Percentiles rank a stretch among this genome's conserved stretches.
Conservation (phyloP, 2,888 invertebrate genomes). For the Timema podura region DNA sequence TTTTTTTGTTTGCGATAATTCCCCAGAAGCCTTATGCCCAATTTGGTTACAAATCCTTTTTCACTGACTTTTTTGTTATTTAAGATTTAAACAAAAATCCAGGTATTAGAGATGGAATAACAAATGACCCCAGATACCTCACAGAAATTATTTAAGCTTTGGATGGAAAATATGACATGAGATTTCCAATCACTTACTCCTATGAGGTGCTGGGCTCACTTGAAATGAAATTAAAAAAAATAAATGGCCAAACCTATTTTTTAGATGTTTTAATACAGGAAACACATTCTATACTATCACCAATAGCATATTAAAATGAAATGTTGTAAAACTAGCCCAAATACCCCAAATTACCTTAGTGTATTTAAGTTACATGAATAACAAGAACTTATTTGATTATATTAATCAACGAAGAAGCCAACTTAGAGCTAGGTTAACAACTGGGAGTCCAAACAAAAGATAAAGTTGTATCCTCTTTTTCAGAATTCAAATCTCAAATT, state of each 20-base stretch:
- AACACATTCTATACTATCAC: not conserved
- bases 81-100: not conserved
- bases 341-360: slow-evolving; percentile 3
- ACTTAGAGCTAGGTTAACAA: no score
- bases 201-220: not conserved
- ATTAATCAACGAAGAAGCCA: no score
- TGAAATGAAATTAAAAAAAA: not conserved
- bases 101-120: not conserved
- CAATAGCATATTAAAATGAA: not conserved
- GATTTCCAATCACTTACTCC: not conserved
- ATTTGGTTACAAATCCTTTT: not conserved
- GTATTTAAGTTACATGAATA: no score
- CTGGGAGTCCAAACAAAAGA: no score
- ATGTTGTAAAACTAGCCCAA: not conserved
- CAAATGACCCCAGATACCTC: not conserved
- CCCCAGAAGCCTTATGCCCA: not conserved
- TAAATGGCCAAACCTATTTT: not conserved
- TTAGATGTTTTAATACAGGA: not conserved
- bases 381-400: no score
- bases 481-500: no score
- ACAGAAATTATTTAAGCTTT: not conserved
- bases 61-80: not conserved
- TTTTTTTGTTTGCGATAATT: not conserved
- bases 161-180: not conserved
- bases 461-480: no score